phyloP scores from a whole-genome alignment of 2,113 vertebrate species.

The Poeciliopsis retropinna region DNA sequence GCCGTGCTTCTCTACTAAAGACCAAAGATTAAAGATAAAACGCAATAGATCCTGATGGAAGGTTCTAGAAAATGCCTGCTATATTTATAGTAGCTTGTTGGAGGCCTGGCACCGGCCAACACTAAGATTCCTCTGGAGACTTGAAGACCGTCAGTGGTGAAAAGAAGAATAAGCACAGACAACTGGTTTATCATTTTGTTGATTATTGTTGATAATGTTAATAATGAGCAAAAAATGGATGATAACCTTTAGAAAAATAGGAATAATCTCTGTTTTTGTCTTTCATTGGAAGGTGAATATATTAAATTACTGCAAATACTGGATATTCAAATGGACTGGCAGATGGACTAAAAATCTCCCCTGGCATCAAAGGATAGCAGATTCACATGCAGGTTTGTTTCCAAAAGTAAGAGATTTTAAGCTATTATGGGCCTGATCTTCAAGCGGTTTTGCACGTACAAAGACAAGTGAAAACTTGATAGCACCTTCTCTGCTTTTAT shows the following conservation, averaged over 20 bases:
- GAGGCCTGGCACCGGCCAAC: neutral
- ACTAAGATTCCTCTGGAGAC: neutral
- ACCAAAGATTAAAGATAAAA: slow-evolving; percentile 29
- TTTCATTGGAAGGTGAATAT: neutral
- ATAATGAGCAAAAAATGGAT: neutral
- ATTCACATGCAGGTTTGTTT: neutral
- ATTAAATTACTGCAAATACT: neutral
- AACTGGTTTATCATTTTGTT: neutral
- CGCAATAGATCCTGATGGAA: neutral
- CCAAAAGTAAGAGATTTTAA: neutral
- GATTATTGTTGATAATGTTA: neutral
- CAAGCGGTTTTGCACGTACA: no score
- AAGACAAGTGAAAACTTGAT: no score
- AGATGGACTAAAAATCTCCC: no score
- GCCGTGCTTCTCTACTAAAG: slow-evolving; percentile 32
- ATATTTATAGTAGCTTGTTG: slow-evolving; percentile 3
- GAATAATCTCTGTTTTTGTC: neutral
- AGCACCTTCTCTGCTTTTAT: no score
- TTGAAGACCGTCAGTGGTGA: neutral
- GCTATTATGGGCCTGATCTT: neutral
- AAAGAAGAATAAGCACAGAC: neutral
- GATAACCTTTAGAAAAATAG: neutral
- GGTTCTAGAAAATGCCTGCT: neutral
- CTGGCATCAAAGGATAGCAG: no score
- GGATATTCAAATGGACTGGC: neutral